These are phyloP conservation scores for Scomber colias DNA, from an alignment of 2,113 vertebrate species.

Conservation along the genomic window DNA sequence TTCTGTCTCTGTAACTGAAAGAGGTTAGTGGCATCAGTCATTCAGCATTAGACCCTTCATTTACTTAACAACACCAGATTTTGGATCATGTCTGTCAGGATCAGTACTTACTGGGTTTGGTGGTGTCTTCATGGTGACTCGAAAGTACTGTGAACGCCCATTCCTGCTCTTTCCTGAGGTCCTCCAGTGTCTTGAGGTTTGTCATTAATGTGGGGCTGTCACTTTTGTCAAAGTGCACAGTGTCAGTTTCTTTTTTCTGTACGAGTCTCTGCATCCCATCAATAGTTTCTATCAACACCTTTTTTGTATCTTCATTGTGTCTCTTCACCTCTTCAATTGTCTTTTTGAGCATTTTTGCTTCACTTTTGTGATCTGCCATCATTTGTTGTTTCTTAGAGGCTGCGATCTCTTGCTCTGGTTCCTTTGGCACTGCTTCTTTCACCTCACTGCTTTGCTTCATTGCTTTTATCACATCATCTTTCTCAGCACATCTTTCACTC, in stretches of 20 bases:
- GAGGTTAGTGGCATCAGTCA: not conserved
- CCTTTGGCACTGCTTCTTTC: not conserved
- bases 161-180: slow-evolving; percentile 5
- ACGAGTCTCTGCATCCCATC: slow-evolving; percentile 18
- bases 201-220: not conserved
- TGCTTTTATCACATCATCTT: slow-evolving; percentile 18
- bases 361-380: slow-evolving; percentile 22
- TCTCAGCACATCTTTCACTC: slow-evolving; percentile 6
- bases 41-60: not conserved
- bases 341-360: slow-evolving; percentile 42
- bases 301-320: slow-evolving; percentile 37
- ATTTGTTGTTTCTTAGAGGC: slow-evolving; percentile 14
- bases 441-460: slow-evolving; percentile 1
- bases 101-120: slow-evolving; percentile 38
- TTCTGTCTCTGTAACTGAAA: slow-evolving; percentile 37
- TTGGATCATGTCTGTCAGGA: not conserved
- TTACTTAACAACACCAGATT: not conserved
- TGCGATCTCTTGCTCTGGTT: slow-evolving; percentile 7
- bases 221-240: not conserved
- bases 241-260: not conserved
- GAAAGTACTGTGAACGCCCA: not conserved
- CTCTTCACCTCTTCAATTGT: slow-evolving; percentile 17
- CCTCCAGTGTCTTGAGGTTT: slow-evolving; percentile 1
- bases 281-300: slow-evolving; percentile 12
- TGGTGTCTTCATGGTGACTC: not conserved